Evolutionary conservation across 2,797 vertebrate species (phyloP).

Genomic region (Gallinago stenura): DNA sequence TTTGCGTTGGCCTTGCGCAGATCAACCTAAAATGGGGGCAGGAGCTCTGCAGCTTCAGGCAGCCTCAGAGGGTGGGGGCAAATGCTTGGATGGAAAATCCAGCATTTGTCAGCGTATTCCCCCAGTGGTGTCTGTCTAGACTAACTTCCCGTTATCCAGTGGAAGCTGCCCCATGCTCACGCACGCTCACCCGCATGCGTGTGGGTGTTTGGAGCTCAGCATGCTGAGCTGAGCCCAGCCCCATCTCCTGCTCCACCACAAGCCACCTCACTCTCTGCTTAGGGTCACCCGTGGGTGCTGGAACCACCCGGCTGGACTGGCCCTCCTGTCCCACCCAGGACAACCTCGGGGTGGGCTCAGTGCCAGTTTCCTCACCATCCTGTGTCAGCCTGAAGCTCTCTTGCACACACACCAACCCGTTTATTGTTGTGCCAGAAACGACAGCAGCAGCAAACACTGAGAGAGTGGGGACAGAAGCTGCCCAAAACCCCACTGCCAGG

Average conservation of each 20-base stretch:
- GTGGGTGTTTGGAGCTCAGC: background rate
- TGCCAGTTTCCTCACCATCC: accelerated
- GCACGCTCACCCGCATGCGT: accelerated
- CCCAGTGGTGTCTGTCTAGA: background rate
- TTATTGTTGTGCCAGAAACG: slow-evolving; percentile 55
- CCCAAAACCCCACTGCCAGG: background rate
- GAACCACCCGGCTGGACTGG: background rate
- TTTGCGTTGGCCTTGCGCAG: background rate
- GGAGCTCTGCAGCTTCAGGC: background rate
- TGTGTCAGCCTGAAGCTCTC: accelerated
- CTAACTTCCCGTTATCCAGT: background rate
- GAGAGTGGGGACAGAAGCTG: background rate
- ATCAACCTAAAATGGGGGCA: background rate
- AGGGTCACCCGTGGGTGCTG: background rate
- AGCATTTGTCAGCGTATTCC: background rate
- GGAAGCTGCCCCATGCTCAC: background rate
- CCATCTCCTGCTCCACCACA: background rate
- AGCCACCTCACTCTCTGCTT: background rate
- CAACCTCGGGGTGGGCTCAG: accelerated
- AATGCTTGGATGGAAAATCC: background rate
- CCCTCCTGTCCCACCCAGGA: accelerated
- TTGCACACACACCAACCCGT: background rate
- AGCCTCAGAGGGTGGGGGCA: accelerated
- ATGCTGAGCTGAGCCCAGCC: too few species aligned
- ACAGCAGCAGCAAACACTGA: background rate